Evolutionary conservation across 92 coral and sea anemone species (phyloP).

Genomic region (Palythoa grandis): DNA sequence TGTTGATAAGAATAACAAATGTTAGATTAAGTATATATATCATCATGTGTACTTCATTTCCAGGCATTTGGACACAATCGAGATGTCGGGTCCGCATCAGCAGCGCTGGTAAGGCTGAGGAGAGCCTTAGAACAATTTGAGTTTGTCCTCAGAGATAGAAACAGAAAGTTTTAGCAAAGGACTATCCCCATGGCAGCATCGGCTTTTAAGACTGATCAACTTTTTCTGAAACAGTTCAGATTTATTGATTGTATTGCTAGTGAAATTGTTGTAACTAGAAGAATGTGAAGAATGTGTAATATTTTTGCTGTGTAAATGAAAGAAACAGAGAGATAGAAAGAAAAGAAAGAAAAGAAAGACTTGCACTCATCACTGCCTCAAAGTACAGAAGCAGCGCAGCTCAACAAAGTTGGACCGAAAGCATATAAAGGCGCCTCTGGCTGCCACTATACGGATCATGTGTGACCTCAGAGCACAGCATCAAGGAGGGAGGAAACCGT

Average conservation of each 20-base stretch:
- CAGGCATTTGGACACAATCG: slow-evolving; percentile 33
- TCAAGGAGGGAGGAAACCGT: no score
- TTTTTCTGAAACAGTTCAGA: background rate
- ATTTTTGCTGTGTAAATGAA: no score
- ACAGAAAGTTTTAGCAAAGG: background rate
- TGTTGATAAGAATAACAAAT: no score
- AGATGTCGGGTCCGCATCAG: slow-evolving; percentile 25
- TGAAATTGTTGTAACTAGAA: background rate
- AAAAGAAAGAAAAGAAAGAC: no score
- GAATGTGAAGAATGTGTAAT: background rate
- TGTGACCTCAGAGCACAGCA: no score
- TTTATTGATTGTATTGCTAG: background rate
- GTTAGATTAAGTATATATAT: no score
- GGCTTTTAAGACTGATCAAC: background rate
- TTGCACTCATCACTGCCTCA: no score
- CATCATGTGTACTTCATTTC: background rate
- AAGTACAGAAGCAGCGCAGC: no score
- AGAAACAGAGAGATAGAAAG: no score
- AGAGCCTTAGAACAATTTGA: background rate
- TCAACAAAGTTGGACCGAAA: no score
- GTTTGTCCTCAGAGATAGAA: background rate
- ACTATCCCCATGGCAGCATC: background rate
- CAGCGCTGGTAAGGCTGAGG: slow-evolving; percentile 27
- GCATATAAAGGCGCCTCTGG: no score
- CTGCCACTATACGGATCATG: no score